Conservation (phyloP, 2,113 vertebrate species). For the Stigmatopora argus region DNA sequence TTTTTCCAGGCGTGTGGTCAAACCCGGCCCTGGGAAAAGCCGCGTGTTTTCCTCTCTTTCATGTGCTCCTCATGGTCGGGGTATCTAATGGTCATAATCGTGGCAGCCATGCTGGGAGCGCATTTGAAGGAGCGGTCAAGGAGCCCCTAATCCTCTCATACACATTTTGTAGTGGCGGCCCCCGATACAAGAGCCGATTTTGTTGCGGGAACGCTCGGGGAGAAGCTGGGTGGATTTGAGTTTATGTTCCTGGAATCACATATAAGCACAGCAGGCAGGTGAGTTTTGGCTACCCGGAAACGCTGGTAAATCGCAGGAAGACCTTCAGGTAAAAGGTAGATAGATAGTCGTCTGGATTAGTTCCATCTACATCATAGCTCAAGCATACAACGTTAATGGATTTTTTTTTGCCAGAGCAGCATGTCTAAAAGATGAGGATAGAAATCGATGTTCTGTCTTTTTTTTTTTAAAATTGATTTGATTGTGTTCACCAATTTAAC, state of each 20-base stretch:
- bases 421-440: too few relatives aligned
- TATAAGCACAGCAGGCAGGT: constrained; percentile 20
- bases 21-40: constrained; percentile 55
- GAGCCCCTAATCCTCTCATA: constrained; percentile 73
- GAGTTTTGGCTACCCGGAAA: neutral
- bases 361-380: too few relatives aligned
- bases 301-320: neutral
- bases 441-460: too few relatives aligned
- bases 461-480: too few relatives aligned
- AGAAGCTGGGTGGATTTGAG: constrained; percentile 31
- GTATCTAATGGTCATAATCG: constrained; percentile 77
- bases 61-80: constrained; percentile 67
- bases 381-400: too few relatives aligned
- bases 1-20: constrained; percentile 65
- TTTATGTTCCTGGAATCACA: constrained; percentile 42
- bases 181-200: constrained; percentile 57
- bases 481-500: too few relatives aligned
- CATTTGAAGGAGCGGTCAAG: constrained; percentile 68
- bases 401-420: too few relatives aligned
- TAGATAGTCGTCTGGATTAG: too few relatives aligned
- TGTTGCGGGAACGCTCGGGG: constrained; percentile 48
- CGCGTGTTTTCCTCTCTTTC: constrained; percentile 49
- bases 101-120: constrained; percentile 67
- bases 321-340: neutral
- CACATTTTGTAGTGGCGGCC: constrained; percentile 68